Evolutionary conservation across 2,113 vertebrate genomes (phyloP), one percentile per base, ranked within the genome.

Genomic region (Archilochus colubris): DNA sequence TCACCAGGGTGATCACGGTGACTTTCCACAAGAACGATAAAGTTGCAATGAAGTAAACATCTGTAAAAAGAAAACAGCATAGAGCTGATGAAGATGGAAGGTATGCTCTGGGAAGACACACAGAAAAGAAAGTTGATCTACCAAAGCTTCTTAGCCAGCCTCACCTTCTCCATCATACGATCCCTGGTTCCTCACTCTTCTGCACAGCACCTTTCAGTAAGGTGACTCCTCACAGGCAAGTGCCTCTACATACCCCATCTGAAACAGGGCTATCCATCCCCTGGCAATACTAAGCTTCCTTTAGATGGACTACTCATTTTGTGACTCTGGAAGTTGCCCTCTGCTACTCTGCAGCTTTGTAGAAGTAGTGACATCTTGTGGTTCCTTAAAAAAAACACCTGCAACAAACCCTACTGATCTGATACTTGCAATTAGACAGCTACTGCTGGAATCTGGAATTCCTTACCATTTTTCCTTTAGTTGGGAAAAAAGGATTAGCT

Each of bases 21-120:
- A 99, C 99, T 96, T 99, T 99, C 99, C 99, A 99, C 87, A 99
- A 96, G 98, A 99, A 99, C 0, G 99, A 99, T 33, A 99, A 76
- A 1, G 99, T 99, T 61, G 98, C 96, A 93, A 99, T 99, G 98
- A 99, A 99, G 97, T 99, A 99, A 50, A 99, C 98, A 48, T 99
- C 99, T 99, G 98, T 5, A 64, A 74, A 79, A 25, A 76, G 82
- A 97, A 24, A 40, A 15, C 12, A 68, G 66, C 30, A 77, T 8
- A 1, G 48, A 22, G 54, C 64, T 69, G 73, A 3, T 10, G 48
- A 53, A 9, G 16, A 31, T 1, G 1, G 51, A 51, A 21, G 64
- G n/a, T 1, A 14, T 0, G 1, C 16, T 20, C 23, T 48, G 51
- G n/a, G 50, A 61, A 58, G 19, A 91, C 30, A 5, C 22, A 53